Evolutionary conservation across 2,113 vertebrate genomes (phyloP), one percentile per base, ranked within the genome.

Genomic region (Rhinogobius similis): DNA sequence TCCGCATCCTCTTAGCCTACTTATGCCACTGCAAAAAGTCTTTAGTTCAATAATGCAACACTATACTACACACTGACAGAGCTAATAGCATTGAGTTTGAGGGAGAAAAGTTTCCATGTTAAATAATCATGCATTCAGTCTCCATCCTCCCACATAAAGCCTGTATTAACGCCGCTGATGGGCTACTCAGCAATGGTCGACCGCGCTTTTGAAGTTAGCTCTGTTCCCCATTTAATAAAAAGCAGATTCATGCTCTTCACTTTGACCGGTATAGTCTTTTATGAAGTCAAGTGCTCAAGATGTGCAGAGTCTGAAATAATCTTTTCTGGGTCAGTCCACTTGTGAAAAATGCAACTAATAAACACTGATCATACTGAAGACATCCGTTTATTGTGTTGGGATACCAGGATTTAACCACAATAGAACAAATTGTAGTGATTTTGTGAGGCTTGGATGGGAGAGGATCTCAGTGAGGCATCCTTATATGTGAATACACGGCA

Each of bases 11-110:
- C 72, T 79, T 41, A 72, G 77, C 69, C 72, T 69, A 79, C 71
- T 83, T 87, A 61, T 68, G 65, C 65, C 48, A 56, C 50, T n/a
- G 27, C 55, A 24, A 65, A 77, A 76, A 53, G 63, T 70, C 68
- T 52, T 75, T 52, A 77, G 82, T 77, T 88, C 82, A 87, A 83
- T 87, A 86, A 88, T 90, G 82, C 67, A 88, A 78, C 52, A 65
- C 67, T 58, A 55, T 26, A 56, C 53, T 82, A 72, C 81, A 83
- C 73, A 53, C 80, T 74, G 75, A 67, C 72, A 58, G 76, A 77
- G 71, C 73, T 90, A 86, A 83, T 79, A 67, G 78, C 5, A 75
- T 62, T 29, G 55, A 75, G 80, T 82, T 87, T 77, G 44, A 50
- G 76, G 74, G 70, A 78, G 70, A 76, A 76, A 87, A 82, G 61